Conservation (phyloP, 2,113 vertebrate genomes). For the Montifringilla adamsi region DNA sequence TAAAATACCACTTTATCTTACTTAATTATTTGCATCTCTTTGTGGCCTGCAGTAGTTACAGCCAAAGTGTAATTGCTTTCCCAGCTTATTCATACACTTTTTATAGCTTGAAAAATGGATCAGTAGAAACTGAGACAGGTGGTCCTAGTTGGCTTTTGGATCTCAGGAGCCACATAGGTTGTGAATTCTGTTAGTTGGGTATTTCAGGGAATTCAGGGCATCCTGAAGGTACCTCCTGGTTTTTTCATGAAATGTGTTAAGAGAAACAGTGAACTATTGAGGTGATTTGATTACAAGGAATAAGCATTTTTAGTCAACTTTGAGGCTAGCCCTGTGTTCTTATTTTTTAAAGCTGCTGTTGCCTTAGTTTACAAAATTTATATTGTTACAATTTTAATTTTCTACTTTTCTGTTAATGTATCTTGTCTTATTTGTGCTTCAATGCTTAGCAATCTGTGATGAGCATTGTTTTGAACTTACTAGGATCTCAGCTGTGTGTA, state of each 20-base stretch:
- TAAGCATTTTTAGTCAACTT: background rate
- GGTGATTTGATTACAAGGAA: background rate
- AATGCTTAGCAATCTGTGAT: background rate
- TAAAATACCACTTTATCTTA: background rate
- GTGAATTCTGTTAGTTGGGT: background rate
- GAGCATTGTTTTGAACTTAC: background rate
- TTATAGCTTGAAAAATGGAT: background rate
- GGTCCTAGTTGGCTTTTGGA: background rate
- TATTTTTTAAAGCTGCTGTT: background rate
- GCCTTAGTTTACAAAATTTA: background rate
- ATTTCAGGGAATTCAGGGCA: background rate
- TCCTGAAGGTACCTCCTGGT: background rate
- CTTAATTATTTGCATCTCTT: background rate
- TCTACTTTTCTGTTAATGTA: background rate
- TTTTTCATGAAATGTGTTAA: background rate
- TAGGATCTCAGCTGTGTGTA: background rate
- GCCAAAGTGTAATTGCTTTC: background rate
- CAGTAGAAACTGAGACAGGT: background rate
- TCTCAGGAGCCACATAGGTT: background rate
- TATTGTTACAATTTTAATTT: background rate
- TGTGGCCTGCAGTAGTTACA: background rate
- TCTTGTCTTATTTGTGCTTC: background rate
- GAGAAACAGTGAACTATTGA: background rate
- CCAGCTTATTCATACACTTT: background rate
- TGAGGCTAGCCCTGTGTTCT: background rate